Percentiles rank a stretch among this genome's conserved stretches.
phyloP scores from a whole-genome alignment of 2,113 vertebrate genomes.

The Triplophysa siluroides region DNA sequence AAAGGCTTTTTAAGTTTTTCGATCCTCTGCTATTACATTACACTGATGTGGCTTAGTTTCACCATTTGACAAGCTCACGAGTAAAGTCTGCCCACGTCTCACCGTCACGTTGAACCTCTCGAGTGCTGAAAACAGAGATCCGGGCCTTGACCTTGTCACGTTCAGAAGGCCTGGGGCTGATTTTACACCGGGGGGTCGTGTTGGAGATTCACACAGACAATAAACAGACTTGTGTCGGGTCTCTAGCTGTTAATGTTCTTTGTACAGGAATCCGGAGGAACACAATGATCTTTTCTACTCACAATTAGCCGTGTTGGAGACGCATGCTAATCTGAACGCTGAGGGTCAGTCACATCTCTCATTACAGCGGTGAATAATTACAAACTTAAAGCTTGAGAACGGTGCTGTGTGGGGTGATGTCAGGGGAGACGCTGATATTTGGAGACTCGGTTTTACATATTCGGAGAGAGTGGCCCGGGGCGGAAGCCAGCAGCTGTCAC shows the following conservation, averaged over 20 bases:
- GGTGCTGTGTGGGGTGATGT: background rate
- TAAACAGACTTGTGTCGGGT: constrained; percentile 64
- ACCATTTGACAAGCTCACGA: constrained; percentile 45
- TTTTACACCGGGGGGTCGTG: constrained; percentile 67
- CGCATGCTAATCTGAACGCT: constrained; percentile 71
- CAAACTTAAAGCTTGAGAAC: constrained; percentile 1
- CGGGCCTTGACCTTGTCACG: constrained; percentile 76
- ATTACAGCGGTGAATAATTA: constrained; percentile 17
- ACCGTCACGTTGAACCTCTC: constrained; percentile 63
- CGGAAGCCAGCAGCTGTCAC: constrained; percentile 85
- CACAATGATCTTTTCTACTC: constrained; percentile 74
- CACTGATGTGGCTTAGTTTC: constrained; percentile 56
- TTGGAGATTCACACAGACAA: constrained; percentile 66
- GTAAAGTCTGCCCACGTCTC: constrained; percentile 53
- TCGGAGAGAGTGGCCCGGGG: constrained; percentile 72
- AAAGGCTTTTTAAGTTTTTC: constrained; percentile 62
- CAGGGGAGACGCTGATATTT: constrained; percentile 33
- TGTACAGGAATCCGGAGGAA: constrained; percentile 69
- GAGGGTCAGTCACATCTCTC: constrained; percentile 16
- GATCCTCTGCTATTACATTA: constrained; percentile 71
- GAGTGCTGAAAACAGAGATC: constrained; percentile 60
- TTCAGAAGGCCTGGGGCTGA: constrained; percentile 52
- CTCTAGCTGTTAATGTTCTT: constrained; percentile 65
- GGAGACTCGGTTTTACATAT: constrained; percentile 26
- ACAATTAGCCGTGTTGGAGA: constrained; percentile 70